Percentiles rank a stretch among this genome's conserved stretches.
Conservation (phyloP, 2,888 invertebrate genomes). For the Monoplex corrugatus region DNA sequence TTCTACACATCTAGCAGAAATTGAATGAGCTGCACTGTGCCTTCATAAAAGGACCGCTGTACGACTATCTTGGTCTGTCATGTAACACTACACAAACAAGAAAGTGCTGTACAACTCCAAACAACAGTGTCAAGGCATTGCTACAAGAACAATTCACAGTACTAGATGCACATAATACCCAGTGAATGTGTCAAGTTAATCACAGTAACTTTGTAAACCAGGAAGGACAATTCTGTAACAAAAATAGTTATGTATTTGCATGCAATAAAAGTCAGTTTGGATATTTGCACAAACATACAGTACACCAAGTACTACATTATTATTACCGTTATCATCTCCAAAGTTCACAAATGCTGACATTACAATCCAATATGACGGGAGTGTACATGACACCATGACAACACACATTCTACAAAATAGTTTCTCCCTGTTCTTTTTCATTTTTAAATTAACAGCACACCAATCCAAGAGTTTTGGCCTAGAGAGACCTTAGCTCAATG, state of each 20-base stretch:
- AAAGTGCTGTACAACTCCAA: constrained; percentile 44
- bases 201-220: constrained; percentile 67
- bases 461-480: constrained; percentile 5
- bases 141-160: constrained; percentile 49
- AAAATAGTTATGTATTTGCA: constrained; percentile 64
- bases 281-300: constrained; percentile 65
- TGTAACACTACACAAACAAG: not conserved
- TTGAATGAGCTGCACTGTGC: constrained; percentile 25
- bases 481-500: not conserved
- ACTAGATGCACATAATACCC: constrained; percentile 53
- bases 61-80: not conserved
- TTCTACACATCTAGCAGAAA: not conserved
- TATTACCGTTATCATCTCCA: constrained; percentile 56
- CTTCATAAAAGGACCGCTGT: not conserved
- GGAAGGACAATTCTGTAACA: constrained; percentile 61
- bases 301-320: constrained; percentile 58
- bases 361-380: constrained; percentile 56
- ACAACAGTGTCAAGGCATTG: constrained; percentile 42
- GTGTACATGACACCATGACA: constrained; percentile 39
- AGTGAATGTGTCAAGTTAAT: constrained; percentile 64
- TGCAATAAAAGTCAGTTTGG: constrained; percentile 64
- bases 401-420: constrained; percentile 57
- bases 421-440: constrained; percentile 54
- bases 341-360: constrained; percentile 65
- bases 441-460: constrained; percentile 7